Evolutionary conservation across 2,888 invertebrate genomes (phyloP).

Genomic region (Lymantria dispar): DNA sequence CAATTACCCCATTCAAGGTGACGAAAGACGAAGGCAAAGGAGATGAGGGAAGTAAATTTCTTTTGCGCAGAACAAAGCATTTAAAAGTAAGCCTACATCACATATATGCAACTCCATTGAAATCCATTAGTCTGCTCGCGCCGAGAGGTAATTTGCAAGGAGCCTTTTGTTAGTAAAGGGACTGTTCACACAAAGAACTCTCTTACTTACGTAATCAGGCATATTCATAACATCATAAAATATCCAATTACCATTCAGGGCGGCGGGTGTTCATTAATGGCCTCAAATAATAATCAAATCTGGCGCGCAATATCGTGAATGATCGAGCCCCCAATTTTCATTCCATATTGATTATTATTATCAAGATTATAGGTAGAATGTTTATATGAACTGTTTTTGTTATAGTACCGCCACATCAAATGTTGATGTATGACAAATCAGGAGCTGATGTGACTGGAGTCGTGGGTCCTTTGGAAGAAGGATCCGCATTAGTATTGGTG

Average conservation of each 20-base stretch:
- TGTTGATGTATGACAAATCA: constrained; percentile 91
- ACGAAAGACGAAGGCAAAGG: constrained; percentile 58
- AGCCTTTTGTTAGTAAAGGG: constrained; percentile 68
- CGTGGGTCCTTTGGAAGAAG: constrained; percentile 92
- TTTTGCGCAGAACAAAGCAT: constrained; percentile 72
- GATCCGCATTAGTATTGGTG: constrained; percentile 89
- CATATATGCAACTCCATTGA: constrained; percentile 73
- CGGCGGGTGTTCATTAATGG: constrained; percentile 47
- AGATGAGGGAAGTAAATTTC: constrained; percentile 67
- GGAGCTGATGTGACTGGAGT: constrained; percentile 90
- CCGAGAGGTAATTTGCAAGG: constrained; percentile 70
- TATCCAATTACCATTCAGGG: constrained; percentile 56
- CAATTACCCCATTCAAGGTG: constrained; percentile 64
- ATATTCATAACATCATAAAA: constrained; percentile 62
- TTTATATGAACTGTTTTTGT: constrained; percentile 44
- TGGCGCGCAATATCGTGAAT: constrained; percentile 34
- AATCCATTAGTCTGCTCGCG: constrained; percentile 71
- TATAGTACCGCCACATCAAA: constrained; percentile 94
- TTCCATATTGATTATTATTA: constrained; percentile 22
- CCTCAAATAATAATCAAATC: constrained; percentile 60
- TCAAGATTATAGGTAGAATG: constrained; percentile 4
- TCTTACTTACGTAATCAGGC: constrained; percentile 56
- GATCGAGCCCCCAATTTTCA: constrained; percentile 18
- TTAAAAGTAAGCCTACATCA: constrained; percentile 66
- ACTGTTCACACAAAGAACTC: constrained; percentile 58